These are phyloP conservation scores for Trachops cirrhosus DNA, from an alignment of 2,797 vertebrate species.

Conservation along the genomic window DNA sequence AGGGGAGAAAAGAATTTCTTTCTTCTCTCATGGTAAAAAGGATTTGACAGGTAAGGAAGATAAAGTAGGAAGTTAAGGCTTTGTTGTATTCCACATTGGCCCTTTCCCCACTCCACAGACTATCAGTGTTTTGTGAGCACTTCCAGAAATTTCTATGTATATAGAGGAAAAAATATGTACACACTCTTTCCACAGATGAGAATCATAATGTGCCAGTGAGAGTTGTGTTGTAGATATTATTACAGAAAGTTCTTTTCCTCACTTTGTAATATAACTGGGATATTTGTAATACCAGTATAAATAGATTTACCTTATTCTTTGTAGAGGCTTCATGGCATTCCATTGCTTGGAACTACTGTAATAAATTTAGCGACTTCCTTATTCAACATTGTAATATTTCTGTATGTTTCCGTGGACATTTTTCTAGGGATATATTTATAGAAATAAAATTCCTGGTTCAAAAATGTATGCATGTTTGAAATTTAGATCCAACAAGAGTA, in stretches of 20 bases:
- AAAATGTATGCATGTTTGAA: slow-evolving; percentile 40
- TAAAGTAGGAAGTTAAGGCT: neutral
- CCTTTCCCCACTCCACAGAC: neutral
- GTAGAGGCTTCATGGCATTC: neutral
- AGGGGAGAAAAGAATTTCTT: neutral
- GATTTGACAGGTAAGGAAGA: neutral
- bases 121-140: neutral
- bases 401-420: neutral
- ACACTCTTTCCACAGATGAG: neutral
- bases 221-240: neutral
- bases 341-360: neutral
- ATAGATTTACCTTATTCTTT: neutral
- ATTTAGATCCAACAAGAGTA: slow-evolving; percentile 10
- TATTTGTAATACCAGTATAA: neutral
- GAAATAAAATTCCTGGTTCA: slow-evolving; percentile 32
- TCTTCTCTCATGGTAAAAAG: neutral
- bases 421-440: neutral
- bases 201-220: neutral
- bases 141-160: neutral
- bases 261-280: neutral
- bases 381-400: slow-evolving; percentile 32
- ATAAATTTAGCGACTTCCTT: slow-evolving; percentile 28
- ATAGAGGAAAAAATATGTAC: neutral
- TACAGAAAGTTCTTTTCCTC: neutral
- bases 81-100: neutral